Base-by-base conservation (phyloP, 2,113 vertebrate species). In the Amazona guildingii region DNA sequence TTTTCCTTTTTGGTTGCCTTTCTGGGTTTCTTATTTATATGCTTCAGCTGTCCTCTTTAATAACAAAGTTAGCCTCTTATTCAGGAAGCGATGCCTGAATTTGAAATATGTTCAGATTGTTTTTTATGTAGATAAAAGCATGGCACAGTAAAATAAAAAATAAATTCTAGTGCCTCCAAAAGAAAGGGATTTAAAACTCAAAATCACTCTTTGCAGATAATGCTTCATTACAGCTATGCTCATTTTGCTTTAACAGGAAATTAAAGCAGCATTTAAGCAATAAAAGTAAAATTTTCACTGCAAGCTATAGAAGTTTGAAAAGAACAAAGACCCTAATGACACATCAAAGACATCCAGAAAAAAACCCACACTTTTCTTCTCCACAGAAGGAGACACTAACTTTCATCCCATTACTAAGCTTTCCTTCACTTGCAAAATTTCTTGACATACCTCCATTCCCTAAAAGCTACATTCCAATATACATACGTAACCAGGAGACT, bases 261-360 rank as follows among this genome's bases (percentile, higher is more conserved):
- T 91, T 85, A 91, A 92, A 87, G 54, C 18, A 37, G 28, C 20
- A 59, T 66, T 90, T 77, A 80, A 80, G 28, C 37, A 82, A 75
- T 74, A 69, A 78, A 92, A 73, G 31, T 44, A 91, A 75, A 95
- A 72, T 12, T 83, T 92, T 72, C 44, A 73, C 85, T 87, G 66
- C 19, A 83, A 74, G 17, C n/a, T 77, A 24, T 61, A 75, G 9
- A 82, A 84, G 21, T 54, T 28, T 44, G 55, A 54, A 63, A 83
- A 81, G 9, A 81, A 83, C 14, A 72, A 83, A 80, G 24, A 55
- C 27, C 2, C 72, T 63, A 68, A 79, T 23, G 49, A 86, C 10
- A 88, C 90, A 77, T 73, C 5, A 87, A 93, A 90, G 17, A 44
- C 11, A 74, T 12, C 5, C 44, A 84, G 33, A 7, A 7, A 86